Evolutionary conservation across 2,797 vertebrate genomes (phyloP), one percentile per base, ranked within the genome.

Genomic region (Thunnus albacares): DNA sequence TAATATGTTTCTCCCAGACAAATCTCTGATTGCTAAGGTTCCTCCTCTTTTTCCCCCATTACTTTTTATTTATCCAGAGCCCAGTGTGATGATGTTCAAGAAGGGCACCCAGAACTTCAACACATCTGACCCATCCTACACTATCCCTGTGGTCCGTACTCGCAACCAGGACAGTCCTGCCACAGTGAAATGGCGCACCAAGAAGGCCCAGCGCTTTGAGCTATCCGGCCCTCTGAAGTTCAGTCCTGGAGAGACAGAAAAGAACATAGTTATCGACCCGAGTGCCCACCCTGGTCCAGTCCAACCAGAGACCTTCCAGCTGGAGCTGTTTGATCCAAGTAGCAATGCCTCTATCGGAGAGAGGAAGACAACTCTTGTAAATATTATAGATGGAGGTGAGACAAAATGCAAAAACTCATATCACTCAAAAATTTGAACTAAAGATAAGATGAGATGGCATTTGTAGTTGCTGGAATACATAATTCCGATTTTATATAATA

Each of bases 301-400:
- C 51, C 79, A 89, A 60, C 93, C 93, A 0, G 94, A 96, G 51
- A 90, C 68, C 78, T 93, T 96, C 83, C 91, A 95, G 6, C 69
- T 96, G 76, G 96, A 96, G 87, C 90, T 96, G 65, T 93, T 84
- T 53, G 95, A 96, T 15, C 95, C 96, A n/a, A 93, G 95, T 30
- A 52, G 61, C 58, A 95, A 94, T 9, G 59, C 87, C 8, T 18
- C 79, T 3, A 3, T 96, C 1, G 94, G 94, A 59, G 95, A 96
- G 9, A 93, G 83, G 79, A 96, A 92, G 85, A 95, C 90, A 53
- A 96, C 95, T 0, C 0, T 82, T 15, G 91, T 96, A 64, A 95
- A 90, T 47, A 30, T 96, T 67, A 77, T 55, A 2, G 92, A 95
- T 0, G 87, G 79, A 71, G 88, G 95, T 95, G 43, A 87, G 86